Evolutionary conservation across 2,113 vertebrate species (phyloP), one percentile per base, ranked within the genome.

Genomic region (Psittacula cyanocephala): DNA sequence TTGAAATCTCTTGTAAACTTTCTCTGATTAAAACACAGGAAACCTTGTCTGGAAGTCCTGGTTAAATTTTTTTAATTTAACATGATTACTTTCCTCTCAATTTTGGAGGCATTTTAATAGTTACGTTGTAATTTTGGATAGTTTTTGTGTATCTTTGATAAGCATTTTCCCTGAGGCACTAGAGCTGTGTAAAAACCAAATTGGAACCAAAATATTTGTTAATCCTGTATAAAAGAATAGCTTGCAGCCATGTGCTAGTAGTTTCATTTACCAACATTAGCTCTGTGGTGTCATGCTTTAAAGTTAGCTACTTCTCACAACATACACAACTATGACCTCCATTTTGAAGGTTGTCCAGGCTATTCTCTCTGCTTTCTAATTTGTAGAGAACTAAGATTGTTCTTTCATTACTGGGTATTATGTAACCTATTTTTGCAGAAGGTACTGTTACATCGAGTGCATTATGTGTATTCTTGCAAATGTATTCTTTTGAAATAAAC

Each of bases 401-500:
- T 96, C 95, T 98, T 98, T 97, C 97, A 96, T 98, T 98, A 98
- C 97, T 94, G 97, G 97, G 98, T 98, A 98, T 98, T 98, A 98
- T 97, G 98, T 98, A 98, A 98, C 98, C 98, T 98, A 98, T 98
- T 98, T 98, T 98, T 98, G 97, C 98, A 98, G 93, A 98, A 98
- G 98, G 98, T 98, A 98, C 98, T 98, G 98, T 98, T 98, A 98
- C 98, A 98, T 97, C 96, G 97, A 98, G 97, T 98, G 97, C 97
- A 98, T 97, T 98, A 96, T 75, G 97, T 98, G 98, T 98, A 98
- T 97, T 97, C 97, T 97, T 97, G 97, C 96, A 97, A 97, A 98
- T 98, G 98, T 98, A 98, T 97, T 98, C 97, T 98, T 98, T 98
- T 98, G 97, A 98, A 98, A 98, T 98, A 98, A 98, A 98, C 97